A percentile compares a stretch with the other conserved stretches of the same genome.
Conservation (phyloP, 2,797 vertebrate species). For the Limnodromus scolopaceus region DNA sequence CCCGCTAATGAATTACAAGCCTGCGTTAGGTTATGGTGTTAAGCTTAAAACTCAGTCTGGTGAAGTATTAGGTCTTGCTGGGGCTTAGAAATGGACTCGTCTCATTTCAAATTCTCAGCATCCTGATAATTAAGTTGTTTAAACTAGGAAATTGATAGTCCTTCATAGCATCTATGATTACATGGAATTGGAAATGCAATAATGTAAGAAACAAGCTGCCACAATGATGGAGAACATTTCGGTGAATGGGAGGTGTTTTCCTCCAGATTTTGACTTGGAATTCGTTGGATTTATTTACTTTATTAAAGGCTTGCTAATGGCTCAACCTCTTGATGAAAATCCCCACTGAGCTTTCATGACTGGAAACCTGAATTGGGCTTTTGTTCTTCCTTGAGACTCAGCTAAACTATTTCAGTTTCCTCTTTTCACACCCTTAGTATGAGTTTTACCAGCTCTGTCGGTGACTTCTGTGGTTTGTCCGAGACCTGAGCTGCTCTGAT, state of each 20-base stretch:
- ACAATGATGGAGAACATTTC: constrained; percentile 1
- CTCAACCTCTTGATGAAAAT: not conserved
- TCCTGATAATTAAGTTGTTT: constrained; percentile 34
- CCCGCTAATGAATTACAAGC: not conserved
- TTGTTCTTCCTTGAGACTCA: not conserved
- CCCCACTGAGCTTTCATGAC: not conserved
- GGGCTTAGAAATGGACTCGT: not conserved
- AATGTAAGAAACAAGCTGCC: constrained; percentile 31
- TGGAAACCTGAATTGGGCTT: not conserved
- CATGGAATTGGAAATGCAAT: constrained; percentile 29
- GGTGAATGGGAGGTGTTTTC: not conserved
- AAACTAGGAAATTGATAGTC: constrained; percentile 33
- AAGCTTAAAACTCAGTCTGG: not conserved
- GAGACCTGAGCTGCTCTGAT: not conserved
- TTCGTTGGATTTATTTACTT: constrained; percentile 16
- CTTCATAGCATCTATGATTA: constrained; percentile 31
- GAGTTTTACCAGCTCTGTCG: not conserved
- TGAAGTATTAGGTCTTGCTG: not conserved
- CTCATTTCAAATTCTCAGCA: constrained; percentile 21
- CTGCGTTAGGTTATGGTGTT: not conserved
- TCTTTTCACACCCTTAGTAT: not conserved
- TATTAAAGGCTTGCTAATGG: constrained; percentile 24
- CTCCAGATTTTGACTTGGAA: not conserved
- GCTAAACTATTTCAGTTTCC: not conserved
- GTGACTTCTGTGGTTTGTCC: fast-evolving